Evolutionary conservation across 2,888 invertebrate species (phyloP), one percentile per base, ranked within the genome.

Genomic region (Cremastinae sp.): DNA sequence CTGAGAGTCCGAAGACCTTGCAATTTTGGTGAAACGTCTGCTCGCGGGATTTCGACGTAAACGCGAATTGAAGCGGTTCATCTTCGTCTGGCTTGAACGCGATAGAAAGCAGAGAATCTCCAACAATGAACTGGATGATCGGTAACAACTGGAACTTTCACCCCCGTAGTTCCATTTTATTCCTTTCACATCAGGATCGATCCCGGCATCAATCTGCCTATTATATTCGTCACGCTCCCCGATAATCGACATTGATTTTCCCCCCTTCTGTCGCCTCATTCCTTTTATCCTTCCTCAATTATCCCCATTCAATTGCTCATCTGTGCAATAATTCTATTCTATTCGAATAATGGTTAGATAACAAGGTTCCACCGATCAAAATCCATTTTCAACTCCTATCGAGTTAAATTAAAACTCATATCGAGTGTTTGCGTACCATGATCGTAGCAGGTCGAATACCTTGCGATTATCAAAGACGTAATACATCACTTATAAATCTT

Each of bases 201-300:
- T 56, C 18, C 62, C 41, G 58, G 43, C 14, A 43, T 38, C 14
- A 4, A 18, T 28, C 10, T 28, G 18, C 22, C 71, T 56, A 56
- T 71, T 65, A 75, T 66, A 28, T 28, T 43, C 53, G 43, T 41
- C 53, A 45, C 22, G 34, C 54, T 41, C 28, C 28, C 59, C 10
- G 62, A 61, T 70, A 74, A 74, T 70, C 59, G 65, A 70, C 70
- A 70, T 77, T 65, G 76, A 77, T 77, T 77, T 70, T 43, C 59
- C 41, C 53, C 59, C 53, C 49, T 62, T 53, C 3, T n/a, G 14
- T 4, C 9, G 51, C n/a, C 14, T 16, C 34, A 12, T 56, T 53
- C 51, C 38, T 16, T 45, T 53, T 20, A 45, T 58, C 16, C 12
- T 20, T 59, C 8, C 36, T 38, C 22, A 22, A 49, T 65, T 66